These are phyloP conservation scores for Cosmorhoe ocellata DNA, from an alignment of 2,888 invertebrate species.

Conservation along the genomic window DNA sequence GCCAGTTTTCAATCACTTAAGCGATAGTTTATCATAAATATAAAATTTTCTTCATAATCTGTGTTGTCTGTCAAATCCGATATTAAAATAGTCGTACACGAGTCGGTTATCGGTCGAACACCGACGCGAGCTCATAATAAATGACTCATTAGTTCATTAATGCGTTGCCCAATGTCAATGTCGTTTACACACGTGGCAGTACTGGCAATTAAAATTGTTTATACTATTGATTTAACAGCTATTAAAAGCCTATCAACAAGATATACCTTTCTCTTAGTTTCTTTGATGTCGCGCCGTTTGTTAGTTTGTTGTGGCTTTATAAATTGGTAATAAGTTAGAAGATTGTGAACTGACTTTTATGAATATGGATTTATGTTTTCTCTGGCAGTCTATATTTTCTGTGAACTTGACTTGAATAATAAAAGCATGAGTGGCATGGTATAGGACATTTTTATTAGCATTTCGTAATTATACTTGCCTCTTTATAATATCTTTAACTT, in stretches of 20 bases:
- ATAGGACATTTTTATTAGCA: too few relatives aligned
- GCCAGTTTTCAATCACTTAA: neutral
- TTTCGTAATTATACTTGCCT: too few relatives aligned
- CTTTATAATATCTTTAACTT: too few relatives aligned
- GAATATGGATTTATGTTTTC: too few relatives aligned
- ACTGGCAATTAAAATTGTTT: conserved; percentile 34
- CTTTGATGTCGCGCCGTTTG: conserved; percentile 13
- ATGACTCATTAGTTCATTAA: conserved; percentile 54
- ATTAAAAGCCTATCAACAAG: conserved; percentile 20
- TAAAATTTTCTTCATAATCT: conserved; percentile 5
- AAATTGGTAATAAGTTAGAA: neutral
- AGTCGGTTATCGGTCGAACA: conserved; percentile 29
- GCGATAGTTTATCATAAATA: too few relatives aligned
- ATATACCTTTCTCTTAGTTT: conserved; percentile 25
- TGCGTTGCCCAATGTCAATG: conserved; percentile 62
- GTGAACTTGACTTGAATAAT: too few relatives aligned
- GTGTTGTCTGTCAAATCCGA: conserved; percentile 3
- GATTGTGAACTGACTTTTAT: too few relatives aligned
- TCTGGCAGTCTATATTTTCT: too few relatives aligned
- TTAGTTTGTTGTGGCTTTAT: conserved; percentile 5
- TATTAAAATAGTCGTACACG: conserved; percentile 8
- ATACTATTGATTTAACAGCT: conserved; percentile 35
- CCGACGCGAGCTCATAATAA: conserved; percentile 37
- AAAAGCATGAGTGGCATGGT: too few relatives aligned
- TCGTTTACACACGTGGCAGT: conserved; percentile 37